Evolutionary conservation across 2,888 invertebrate genomes (phyloP), one percentile per base, ranked within the genome.

Genomic region (Papilio demoleus): DNA sequence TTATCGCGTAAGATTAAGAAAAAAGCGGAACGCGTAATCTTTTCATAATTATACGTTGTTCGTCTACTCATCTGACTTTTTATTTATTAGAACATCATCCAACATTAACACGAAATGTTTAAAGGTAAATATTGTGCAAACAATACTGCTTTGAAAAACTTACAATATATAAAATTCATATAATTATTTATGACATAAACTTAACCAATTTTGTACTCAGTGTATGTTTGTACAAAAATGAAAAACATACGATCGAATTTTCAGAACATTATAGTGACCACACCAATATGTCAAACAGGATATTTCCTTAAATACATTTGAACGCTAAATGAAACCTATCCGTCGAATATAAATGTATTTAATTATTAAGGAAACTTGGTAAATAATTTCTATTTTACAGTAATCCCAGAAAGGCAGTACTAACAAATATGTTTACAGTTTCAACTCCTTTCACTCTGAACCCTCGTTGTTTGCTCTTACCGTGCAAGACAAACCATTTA

Each of bases 1-100:
- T 84, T 79, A 78, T 67, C 65, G 66, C 36, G 65, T 73, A 56
- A 50, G 68, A 70, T 70, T 77, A 74, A 42, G 19, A 27, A 81
- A 82, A 80, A 83, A 84, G 80, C 83, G 84, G 84, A 82, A 84
- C 83, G 77, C 77, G 68, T 58, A 70, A 67, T 70, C 47, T 61
- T 42, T 61, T 65, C 60, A 45, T 68, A 71, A 65, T 50, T 63
- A 47, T 65, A 38, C 40, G 66, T 63, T 66, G 45, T 36, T 31
- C 42, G 56, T 68, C 64, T 56, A 19, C 27, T 27, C 19, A 56
- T 53, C n/a, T 47, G 34, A 36, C 11, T 31, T 53, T 31, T 53
- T 8, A 31, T 31, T 53, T 1, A 2, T 53, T 53, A 31, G 27
- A 27, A n/a, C 9, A n/a, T 9, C 9, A 27, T 27, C 14, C 27